Percentiles rank a stretch among this genome's conserved stretches.
Conservation (phyloP, 2,113 vertebrate species). For the Halichoeres trimaculatus region DNA sequence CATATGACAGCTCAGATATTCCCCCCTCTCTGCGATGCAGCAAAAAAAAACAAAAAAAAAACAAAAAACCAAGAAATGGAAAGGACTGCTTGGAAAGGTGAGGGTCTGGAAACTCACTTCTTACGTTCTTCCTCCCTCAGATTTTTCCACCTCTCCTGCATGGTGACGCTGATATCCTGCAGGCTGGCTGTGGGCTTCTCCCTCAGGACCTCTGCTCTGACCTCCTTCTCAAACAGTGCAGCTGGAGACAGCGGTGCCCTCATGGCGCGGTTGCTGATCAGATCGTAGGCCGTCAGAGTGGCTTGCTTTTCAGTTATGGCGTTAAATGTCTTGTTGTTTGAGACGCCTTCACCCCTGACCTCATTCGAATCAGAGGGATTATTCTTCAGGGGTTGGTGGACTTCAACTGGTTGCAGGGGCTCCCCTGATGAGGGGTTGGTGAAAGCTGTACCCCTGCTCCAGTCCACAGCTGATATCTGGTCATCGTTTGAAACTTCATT, state of each 20-base stretch:
- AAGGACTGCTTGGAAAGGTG: conserved; percentile 77
- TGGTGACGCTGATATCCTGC: conserved; percentile 83
- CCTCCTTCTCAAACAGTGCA: conserved; percentile 88
- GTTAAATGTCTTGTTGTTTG: conserved; percentile 77
- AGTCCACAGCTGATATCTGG: conserved; percentile 84
- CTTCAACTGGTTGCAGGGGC: conserved; percentile 86
- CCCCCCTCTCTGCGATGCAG: conserved; percentile 21
- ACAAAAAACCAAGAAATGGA: conserved; percentile 83
- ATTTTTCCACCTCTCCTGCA: conserved; percentile 90
- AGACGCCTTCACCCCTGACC: conserved; percentile 51
- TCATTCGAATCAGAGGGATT: conserved; percentile 31
- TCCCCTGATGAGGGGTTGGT: conserved; percentile 75
- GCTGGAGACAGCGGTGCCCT: conserved; percentile 88
- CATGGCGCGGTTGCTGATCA: conserved; percentile 88
- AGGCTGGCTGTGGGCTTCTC: conserved; percentile 85
- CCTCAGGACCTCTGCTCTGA: conserved; percentile 82
- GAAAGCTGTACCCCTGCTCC: conserved; percentile 88
- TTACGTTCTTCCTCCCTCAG: conserved; percentile 87
- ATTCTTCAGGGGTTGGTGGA: conserved; percentile 75
- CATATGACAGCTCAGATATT: conserved; percentile 59
- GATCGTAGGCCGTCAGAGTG: conserved; percentile 88
- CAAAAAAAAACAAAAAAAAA: too few relatives aligned
- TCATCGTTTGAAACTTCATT: conserved; percentile 33
- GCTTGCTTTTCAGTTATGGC: conserved; percentile 87
- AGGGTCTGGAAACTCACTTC: conserved; percentile 91